Percentiles rank a stretch among this genome's conserved stretches.
These are phyloP conservation scores for Elysia chlorotica DNA, from an alignment of 1,140 invertebrate genomes.

Conservation along the genomic window DNA sequence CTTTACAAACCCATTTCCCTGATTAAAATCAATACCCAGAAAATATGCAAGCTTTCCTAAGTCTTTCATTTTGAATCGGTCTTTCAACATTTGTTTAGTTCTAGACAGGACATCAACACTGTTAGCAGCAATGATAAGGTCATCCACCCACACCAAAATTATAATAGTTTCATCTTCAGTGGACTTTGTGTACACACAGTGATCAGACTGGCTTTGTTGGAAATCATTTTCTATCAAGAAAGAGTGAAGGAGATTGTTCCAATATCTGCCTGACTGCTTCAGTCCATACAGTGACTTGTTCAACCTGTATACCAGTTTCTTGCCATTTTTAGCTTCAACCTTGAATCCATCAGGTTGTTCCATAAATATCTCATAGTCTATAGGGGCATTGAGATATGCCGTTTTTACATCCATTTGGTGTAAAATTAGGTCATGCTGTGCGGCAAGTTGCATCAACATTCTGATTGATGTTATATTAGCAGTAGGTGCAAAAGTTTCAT, in stretches of 20 bases:
- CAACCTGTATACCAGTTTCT: conserved; percentile 27
- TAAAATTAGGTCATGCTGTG: conserved; percentile 20
- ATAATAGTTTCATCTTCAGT: conserved; percentile 14
- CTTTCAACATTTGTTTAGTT: conserved; percentile 10
- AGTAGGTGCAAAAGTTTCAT: conserved; percentile 39
- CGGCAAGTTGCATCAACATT: conserved; percentile 31
- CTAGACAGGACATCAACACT: not conserved
- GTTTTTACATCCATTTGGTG: conserved; percentile 41
- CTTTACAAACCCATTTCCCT: conserved; percentile 16
- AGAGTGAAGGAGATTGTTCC: conserved; percentile 33
- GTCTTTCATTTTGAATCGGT: conserved; percentile 21
- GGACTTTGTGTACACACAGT: conserved; percentile 29
- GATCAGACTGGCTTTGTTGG: conserved; percentile 28
- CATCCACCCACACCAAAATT: conserved; percentile 35
- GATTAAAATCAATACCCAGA: conserved; percentile 23
- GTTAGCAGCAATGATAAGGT: conserved; percentile 22
- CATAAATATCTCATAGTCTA: conserved; percentile 36
- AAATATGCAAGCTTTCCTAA: conserved; percentile 12
- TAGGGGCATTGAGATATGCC: conserved; percentile 33
- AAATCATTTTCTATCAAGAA: conserved; percentile 61
- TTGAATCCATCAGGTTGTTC: conserved; percentile 29
- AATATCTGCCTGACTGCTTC: conserved; percentile 34
- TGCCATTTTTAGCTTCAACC: not conserved
- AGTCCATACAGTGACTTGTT: conserved; percentile 40
- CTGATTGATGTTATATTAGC: conserved; percentile 36